Percentiles rank a stretch among this genome's conserved stretches.
Evolutionary conservation across 2,113 vertebrate genomes (phyloP).

Genomic region (Pollimyrus isidori): DNA sequence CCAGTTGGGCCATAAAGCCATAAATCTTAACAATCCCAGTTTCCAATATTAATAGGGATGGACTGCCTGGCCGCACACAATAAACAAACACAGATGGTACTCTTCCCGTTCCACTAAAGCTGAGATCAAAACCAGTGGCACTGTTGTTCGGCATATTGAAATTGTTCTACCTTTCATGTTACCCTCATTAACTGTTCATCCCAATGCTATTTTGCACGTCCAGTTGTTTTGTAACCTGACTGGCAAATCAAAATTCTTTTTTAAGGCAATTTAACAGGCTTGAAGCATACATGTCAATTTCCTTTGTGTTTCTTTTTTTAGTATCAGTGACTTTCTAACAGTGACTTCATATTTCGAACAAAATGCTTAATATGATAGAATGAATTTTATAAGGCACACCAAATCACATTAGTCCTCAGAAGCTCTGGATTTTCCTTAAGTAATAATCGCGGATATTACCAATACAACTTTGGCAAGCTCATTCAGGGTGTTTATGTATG

Average conservation of each 20-base stretch:
- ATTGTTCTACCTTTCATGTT: constrained; percentile 8
- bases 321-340: background rate
- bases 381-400: background rate
- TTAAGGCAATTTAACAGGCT: background rate
- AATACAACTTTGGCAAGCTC: background rate
- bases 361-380: background rate
- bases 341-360: background rate
- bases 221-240: background rate
- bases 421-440: background rate
- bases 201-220: background rate
- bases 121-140: constrained; percentile 17
- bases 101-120: constrained; percentile 18
- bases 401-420: background rate
- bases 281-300: background rate
- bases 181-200: constrained; percentile 13
- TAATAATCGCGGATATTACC: background rate
- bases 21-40: constrained; percentile 40
- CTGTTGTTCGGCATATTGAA: constrained; percentile 23
- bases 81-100: constrained; percentile 42
- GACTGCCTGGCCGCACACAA: constrained; percentile 19
- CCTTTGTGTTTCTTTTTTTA: background rate
- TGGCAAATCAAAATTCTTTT: background rate
- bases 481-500: background rate
- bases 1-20: constrained; percentile 24
- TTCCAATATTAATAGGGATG: constrained; percentile 41